Evolutionary conservation across 2,113 vertebrate genomes (phyloP).

Genomic region (Halcyon senegalensis): DNA sequence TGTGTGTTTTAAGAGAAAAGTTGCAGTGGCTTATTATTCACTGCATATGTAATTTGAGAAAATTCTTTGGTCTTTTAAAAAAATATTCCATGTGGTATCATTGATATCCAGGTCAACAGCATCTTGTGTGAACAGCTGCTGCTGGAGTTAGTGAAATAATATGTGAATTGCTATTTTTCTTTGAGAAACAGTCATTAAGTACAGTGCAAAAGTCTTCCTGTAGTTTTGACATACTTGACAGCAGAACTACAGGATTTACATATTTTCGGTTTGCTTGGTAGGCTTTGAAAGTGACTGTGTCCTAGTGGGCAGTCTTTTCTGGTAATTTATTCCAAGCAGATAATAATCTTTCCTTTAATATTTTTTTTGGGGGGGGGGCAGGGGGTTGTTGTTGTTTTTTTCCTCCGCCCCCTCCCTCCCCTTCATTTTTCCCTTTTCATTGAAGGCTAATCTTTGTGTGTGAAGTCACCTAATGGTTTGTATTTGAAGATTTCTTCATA

Average conservation of each 20-base stretch:
- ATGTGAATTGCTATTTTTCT: neutral
- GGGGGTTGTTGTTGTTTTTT: too few species aligned
- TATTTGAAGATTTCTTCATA: neutral
- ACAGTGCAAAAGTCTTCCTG: neutral
- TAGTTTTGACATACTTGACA: neutral
- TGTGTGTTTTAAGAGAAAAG: neutral
- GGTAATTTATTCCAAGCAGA: neutral
- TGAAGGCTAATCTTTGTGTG: neutral
- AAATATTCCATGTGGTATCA: too few species aligned
- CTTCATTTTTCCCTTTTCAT: neutral
- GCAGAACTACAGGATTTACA: neutral
- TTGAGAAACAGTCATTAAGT: neutral
- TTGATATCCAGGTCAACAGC: neutral
- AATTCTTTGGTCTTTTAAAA: neutral
- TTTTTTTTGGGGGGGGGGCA: neutral
- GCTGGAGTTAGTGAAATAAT: neutral
- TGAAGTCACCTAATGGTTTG: neutral
- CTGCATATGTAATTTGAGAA: neutral
- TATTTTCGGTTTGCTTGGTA: neutral
- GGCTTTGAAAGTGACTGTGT: neutral
- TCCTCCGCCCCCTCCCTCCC: too few species aligned
- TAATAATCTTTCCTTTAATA: neutral
- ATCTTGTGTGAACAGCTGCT: neutral
- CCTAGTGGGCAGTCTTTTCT: neutral
- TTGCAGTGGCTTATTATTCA: neutral